Conservation (phyloP, 2,888 invertebrate genomes). For the Catotricha subobsoleta region DNA sequence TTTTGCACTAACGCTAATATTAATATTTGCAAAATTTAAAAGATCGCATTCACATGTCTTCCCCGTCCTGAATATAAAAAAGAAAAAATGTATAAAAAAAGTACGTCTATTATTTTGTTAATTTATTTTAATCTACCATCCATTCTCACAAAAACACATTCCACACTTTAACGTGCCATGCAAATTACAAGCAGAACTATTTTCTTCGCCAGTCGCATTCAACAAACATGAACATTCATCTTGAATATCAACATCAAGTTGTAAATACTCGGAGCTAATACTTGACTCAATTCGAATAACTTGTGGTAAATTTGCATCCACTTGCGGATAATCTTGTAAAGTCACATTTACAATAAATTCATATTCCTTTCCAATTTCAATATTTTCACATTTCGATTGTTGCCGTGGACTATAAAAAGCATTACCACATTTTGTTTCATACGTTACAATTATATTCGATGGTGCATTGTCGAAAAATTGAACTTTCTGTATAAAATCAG, state of each 20-base stretch:
- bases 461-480: slow-evolving; percentile 43
- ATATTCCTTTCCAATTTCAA: slow-evolving; percentile 42
- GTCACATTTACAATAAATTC: slow-evolving; percentile 44
- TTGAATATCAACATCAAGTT: slow-evolving; percentile 52
- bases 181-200: slow-evolving; percentile 28
- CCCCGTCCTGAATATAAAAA: slow-evolving; percentile 17
- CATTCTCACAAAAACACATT: slow-evolving; percentile 42
- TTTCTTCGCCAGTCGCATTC: slow-evolving; percentile 19
- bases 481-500: slow-evolving; percentile 47
- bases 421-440: slow-evolving; percentile 52
- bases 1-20: slow-evolving; percentile 36
- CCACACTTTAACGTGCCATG: slow-evolving; percentile 44
- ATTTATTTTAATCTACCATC: slow-evolving; percentile 44
- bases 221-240: slow-evolving; percentile 50
- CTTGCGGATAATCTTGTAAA: slow-evolving; percentile 37
- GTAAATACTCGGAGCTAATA: slow-evolving; percentile 48
- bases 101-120: no score
- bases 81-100: background rate
- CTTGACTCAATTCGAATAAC: slow-evolving; percentile 53
- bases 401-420: slow-evolving; percentile 30
- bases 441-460: slow-evolving; percentile 44
- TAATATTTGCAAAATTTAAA: slow-evolving; percentile 23
- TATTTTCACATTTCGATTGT: slow-evolving; percentile 39
- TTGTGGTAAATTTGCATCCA: slow-evolving; percentile 26
- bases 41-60: slow-evolving; percentile 21